Evolutionary conservation across 2,113 vertebrate genomes (phyloP), one percentile per base, ranked within the genome.

Genomic region (Saccopteryx bilineata): DNA sequence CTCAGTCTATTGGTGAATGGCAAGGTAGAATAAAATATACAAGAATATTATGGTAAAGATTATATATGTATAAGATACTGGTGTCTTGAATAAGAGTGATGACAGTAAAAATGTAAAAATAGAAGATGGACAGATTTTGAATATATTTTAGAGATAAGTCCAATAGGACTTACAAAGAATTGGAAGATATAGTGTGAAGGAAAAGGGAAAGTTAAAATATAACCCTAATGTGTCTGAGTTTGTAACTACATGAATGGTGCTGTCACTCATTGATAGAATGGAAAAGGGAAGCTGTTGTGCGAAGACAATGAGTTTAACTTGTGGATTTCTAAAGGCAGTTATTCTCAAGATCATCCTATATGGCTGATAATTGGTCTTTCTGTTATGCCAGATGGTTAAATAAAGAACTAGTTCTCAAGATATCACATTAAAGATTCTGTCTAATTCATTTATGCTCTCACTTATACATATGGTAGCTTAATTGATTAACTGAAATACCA

Each of bases 401-500:
- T 92, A 56, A 96, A 86, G 31, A 93, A 86, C 52, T 12, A 87
- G 50, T 95, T 95, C 60, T 92, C 52, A 50, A 80, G 71, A 92
- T 90, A 81, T 66, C 79, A 96, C 65, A 23, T 93, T 90, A 94
- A 95, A 91, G 69, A 96, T 92, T 94, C 78, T 95, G 89, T 93
- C 90, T 96, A 95, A 96, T 80, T 84, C 93, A 91, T 66, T 97
- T 97, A 93, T 96, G 79, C 31, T 90, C 54, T 92, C 66, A 89
- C 54, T 88, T 90, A 95, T 90, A 92, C 72, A 39, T 95, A 81
- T 61, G 19, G 87, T 92, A 96, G 75, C n/a, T 92, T 97, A 96
- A 96, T 75, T 96, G 93, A 96, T 96, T 92, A 96, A 87, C 84
- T 96, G 84, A 96, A 97, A 97, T 93, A 90, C 48, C 95, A 97